phyloP scores from a whole-genome alignment of 2,888 invertebrate genomes.

The Tenthredo amoena region DNA sequence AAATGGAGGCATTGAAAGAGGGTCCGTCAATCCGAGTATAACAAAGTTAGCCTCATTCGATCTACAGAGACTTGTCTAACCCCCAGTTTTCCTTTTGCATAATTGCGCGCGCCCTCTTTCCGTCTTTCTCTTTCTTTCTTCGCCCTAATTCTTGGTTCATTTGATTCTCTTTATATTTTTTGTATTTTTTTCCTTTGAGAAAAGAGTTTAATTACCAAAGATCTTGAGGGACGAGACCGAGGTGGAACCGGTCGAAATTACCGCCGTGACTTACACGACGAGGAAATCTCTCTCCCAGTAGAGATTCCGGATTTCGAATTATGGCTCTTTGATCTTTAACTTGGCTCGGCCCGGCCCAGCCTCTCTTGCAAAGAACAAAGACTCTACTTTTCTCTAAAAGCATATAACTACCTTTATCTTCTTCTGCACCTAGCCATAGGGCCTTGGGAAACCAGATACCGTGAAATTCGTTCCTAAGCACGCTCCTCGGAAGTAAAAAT shows the following conservation, averaged over 20 bases:
- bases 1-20: neutral
- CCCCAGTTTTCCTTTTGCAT: conserved; percentile 50
- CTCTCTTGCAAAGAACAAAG: conserved; percentile 29
- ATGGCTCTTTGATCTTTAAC: conserved; percentile 35
- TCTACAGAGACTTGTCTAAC: conserved; percentile 43
- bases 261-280: conserved; percentile 4
- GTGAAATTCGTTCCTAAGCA: conserved; percentile 20
- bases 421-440: conserved; percentile 24
- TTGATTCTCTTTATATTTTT: neutral
- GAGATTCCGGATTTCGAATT: conserved; percentile 36
- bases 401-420: conserved; percentile 46
- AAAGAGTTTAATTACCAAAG: conserved; percentile 44
- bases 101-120: conserved; percentile 39
- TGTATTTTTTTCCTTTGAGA: neutral
- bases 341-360: neutral
- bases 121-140: conserved; percentile 37
- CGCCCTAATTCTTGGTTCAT: conserved; percentile 11
- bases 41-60: conserved; percentile 17
- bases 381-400: conserved; percentile 40
- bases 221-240: conserved; percentile 37
- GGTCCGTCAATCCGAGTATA: conserved; percentile 31
- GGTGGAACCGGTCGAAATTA: conserved; percentile 41
- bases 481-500: neutral
- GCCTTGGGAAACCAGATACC: neutral
- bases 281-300: neutral